phyloP scores from a whole-genome alignment of 1,140 invertebrate species.

The Drosophila mauritiana region DNA sequence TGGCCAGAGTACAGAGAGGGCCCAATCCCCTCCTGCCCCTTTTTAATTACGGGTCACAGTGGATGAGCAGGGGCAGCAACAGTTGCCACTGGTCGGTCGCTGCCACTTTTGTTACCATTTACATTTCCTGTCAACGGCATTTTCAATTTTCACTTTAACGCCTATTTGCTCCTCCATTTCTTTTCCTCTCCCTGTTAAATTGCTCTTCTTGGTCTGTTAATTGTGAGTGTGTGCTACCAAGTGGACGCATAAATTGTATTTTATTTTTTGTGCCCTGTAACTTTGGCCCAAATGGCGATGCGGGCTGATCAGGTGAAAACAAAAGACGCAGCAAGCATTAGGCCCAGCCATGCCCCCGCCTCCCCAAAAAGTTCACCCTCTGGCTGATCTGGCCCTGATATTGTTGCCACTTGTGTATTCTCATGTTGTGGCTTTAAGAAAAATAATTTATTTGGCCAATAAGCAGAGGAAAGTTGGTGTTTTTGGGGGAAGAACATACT shows the following conservation, averaged over 20 bases:
- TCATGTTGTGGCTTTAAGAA: slow-evolving; percentile 30
- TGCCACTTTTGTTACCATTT: slow-evolving; percentile 43
- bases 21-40: slow-evolving; percentile 27
- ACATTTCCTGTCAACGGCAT: slow-evolving; percentile 75
- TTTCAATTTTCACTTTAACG: slow-evolving; percentile 77
- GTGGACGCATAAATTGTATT: slow-evolving; percentile 76
- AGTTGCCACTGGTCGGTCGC: slow-evolving; percentile 27
- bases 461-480: neutral
- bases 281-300: slow-evolving; percentile 74
- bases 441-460: slow-evolving; percentile 20
- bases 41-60: slow-evolving; percentile 77
- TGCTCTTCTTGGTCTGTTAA: slow-evolving; percentile 50
- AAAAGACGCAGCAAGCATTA: slow-evolving; percentile 48
- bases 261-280: slow-evolving; percentile 61
- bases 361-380: slow-evolving; percentile 3
- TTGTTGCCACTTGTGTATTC: slow-evolving; percentile 59
- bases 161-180: slow-evolving; percentile 70
- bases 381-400: slow-evolving; percentile 40
- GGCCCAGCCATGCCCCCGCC: slow-evolving; percentile 11
- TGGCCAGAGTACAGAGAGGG: neutral
- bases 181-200: slow-evolving; percentile 25
- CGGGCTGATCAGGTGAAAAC: slow-evolving; percentile 78
- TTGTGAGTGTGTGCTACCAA: slow-evolving; percentile 60
- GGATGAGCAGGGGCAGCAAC: slow-evolving; percentile 51
- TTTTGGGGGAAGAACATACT: neutral